Conservation (phyloP, 2,888 invertebrate genomes). For the Pherbina coryleti region DNA sequence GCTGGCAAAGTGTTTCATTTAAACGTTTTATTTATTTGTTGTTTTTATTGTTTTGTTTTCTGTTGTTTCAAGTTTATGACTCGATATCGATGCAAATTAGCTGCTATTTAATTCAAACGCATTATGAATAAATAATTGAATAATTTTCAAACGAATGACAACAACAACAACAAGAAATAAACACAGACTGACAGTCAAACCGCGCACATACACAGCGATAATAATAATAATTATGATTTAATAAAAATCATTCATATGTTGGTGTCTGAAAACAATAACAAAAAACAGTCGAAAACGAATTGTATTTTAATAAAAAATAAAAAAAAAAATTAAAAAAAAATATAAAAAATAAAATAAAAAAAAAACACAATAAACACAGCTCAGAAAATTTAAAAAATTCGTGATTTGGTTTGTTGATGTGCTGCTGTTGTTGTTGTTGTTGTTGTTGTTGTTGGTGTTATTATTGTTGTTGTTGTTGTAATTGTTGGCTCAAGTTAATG, state of each 20-base stretch:
- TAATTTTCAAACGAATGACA: slow-evolving; percentile 3
- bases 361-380: slow-evolving; percentile 49
- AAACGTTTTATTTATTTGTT: neutral
- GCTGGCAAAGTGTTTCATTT: neutral
- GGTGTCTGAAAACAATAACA: slow-evolving; percentile 10
- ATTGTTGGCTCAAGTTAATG: neutral
- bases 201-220: neutral
- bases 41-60: neutral
- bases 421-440: slow-evolving; percentile 43
- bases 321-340: slow-evolving; percentile 43
- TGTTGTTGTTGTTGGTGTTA: slow-evolving; percentile 42
- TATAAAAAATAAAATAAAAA: slow-evolving; percentile 44
- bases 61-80: slow-evolving; percentile 20
- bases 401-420: slow-evolving; percentile 36
- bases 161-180: neutral
- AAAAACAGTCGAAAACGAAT: neutral
- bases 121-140: slow-evolving; percentile 35
- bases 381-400: slow-evolving; percentile 28
- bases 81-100: slow-evolving; percentile 34
- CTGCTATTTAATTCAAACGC: slow-evolving; percentile 33
- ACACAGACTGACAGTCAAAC: neutral
- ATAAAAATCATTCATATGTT: slow-evolving; percentile 8
- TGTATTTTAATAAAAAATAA: neutral
- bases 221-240: slow-evolving; percentile 18
- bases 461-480: slow-evolving; percentile 17